Conservation (phyloP, 2,888 invertebrate genomes). For the Drosophila tripunctata region DNA sequence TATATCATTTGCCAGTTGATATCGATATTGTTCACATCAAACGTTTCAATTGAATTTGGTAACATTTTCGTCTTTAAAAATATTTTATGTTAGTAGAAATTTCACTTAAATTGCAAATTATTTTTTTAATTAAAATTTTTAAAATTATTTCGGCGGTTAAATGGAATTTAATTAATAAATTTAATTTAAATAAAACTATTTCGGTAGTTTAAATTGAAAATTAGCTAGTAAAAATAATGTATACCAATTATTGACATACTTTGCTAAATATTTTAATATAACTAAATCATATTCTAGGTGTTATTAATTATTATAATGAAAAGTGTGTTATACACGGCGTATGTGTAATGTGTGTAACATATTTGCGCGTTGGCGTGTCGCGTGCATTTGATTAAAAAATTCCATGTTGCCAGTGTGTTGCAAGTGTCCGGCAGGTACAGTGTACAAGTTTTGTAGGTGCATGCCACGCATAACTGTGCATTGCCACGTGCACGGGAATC, state of each 20-base stretch:
- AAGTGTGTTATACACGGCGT: slow-evolving; percentile 19
- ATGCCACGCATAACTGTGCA: slow-evolving; percentile 36
- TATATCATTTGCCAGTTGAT: no score
- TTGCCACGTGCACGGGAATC: slow-evolving; percentile 53
- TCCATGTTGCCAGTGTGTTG: slow-evolving; percentile 25
- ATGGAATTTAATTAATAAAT: no score
- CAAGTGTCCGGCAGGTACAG: slow-evolving; percentile 4
- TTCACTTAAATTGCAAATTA: no score
- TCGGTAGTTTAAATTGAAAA: neutral
- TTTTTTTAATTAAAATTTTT: no score
- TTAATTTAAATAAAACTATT: neutral
- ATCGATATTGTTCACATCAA: no score
- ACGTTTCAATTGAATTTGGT: no score
- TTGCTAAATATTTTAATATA: neutral
- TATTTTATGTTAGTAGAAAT: no score
- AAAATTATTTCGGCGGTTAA: no score
- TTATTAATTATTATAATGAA: neutral
- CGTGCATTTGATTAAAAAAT: slow-evolving; percentile 56
- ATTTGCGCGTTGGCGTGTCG: slow-evolving; percentile 59
- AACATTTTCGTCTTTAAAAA: no score
- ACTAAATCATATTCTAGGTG: neutral
- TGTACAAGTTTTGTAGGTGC: slow-evolving; percentile 14
- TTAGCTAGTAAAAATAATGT: no score
- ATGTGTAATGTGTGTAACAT: slow-evolving; percentile 42
- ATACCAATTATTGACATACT: neutral